These are phyloP conservation scores for Heliconius sara DNA, from an alignment of 2,888 invertebrate species.

Conservation along the genomic window DNA sequence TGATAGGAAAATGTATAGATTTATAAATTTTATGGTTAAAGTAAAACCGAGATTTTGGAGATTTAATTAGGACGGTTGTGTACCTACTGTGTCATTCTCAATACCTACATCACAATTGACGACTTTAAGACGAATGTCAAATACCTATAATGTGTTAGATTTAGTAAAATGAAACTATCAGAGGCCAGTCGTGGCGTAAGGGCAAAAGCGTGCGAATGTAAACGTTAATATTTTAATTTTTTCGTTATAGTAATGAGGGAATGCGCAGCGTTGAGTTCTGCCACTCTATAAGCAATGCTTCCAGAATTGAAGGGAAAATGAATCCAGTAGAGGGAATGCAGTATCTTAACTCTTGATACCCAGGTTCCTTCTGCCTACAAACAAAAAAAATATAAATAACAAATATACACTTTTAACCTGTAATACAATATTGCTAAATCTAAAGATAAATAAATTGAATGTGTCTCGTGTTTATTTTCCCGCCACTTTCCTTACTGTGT, in stretches of 20 bases:
- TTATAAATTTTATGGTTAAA: background rate
- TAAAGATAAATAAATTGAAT: conserved; percentile 42
- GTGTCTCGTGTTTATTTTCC: conserved; percentile 43
- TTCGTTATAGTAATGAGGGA: too few relatives aligned
- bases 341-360: too few relatives aligned
- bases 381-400: background rate
- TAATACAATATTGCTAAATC: conserved; percentile 33
- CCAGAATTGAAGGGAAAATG: too few relatives aligned
- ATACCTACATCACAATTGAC: background rate
- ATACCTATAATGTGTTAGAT: background rate
- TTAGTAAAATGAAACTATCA: background rate
- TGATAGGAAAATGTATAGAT: conserved; percentile 16
- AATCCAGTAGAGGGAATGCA: too few relatives aligned
- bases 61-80: too few relatives aligned
- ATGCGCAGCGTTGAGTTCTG: too few relatives aligned
- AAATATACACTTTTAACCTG: background rate
- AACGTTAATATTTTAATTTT: too few relatives aligned
- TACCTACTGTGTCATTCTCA: background rate
- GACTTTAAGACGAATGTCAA: background rate
- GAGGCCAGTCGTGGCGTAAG: too few relatives aligned
- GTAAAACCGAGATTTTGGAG: background rate
- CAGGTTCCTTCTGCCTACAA: too few relatives aligned
- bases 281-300: too few relatives aligned
- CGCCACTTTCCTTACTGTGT: conserved; percentile 71
- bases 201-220: too few relatives aligned